Conservation (phyloP, 1,140 invertebrate genomes). For the Anastrepha ludens region DNA sequence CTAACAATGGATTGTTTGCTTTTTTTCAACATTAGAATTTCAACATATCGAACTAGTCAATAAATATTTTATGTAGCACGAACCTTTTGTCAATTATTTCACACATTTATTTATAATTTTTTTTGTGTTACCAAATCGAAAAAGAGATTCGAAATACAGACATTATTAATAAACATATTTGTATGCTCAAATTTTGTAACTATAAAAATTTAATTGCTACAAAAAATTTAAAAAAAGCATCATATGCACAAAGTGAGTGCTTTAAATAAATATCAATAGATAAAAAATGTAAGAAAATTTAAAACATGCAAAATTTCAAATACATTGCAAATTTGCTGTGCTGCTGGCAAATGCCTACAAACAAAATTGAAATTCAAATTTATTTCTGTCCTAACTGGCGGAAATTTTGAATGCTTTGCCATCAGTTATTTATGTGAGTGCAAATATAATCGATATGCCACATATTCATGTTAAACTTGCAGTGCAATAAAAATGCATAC, state of each 20-base stretch:
- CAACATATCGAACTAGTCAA: not conserved
- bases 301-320: not conserved
- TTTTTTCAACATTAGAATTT: no score
- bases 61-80: not conserved
- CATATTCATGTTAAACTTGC: not conserved
- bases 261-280: not conserved
- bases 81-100: not conserved
- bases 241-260: not conserved
- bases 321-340: not conserved
- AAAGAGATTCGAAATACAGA: no score
- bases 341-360: not conserved
- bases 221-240: not conserved
- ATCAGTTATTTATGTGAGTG: slow-evolving; percentile 16
- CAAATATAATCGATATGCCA: slow-evolving; percentile 28
- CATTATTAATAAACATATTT: no score
- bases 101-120: no score
- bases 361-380: slow-evolving; percentile 31
- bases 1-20: not conserved
- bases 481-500: not conserved
- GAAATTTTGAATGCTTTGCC: slow-evolving; percentile 2
- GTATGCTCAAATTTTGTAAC: no score
- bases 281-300: no score
- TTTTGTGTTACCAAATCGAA: no score
- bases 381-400: not conserved
- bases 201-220: not conserved